phyloP scores from a whole-genome alignment of 30 jellyfish, hydroid and myxozoan species.

The Cassiopea andromeda region DNA sequence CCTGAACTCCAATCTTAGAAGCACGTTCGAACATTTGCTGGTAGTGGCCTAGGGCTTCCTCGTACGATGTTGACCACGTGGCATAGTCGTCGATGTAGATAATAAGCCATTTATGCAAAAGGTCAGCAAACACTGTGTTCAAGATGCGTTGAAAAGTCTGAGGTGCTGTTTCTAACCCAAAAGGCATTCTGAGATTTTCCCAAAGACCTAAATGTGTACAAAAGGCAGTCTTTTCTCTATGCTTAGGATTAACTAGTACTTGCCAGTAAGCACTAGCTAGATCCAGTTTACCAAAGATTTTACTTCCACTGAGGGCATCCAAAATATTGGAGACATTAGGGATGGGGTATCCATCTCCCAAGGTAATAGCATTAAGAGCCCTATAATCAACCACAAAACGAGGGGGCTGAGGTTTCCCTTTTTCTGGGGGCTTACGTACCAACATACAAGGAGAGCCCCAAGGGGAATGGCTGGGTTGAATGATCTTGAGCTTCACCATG shows the following conservation, averaged over 20 bases:
- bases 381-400: conserved; percentile 57
- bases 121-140: conserved; percentile 17
- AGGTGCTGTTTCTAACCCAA: conserved; percentile 42
- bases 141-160: conserved; percentile 28
- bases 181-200: conserved; percentile 51
- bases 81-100: conserved; percentile 53
- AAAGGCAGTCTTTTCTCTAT: conserved; percentile 46
- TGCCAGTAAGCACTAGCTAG: conserved; percentile 48
- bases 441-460: conserved; percentile 58
- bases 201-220: conserved; percentile 26
- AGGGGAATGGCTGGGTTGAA: conserved; percentile 53
- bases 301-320: conserved; percentile 19
- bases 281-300: conserved; percentile 32
- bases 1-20: conserved; percentile 28
- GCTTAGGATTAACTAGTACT: conserved; percentile 18
- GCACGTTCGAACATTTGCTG: conserved; percentile 22
- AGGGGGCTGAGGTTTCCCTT: conserved; percentile 55
- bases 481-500: conserved; percentile 33
- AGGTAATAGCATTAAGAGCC: conserved; percentile 40
- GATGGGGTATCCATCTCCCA: conserved; percentile 46
- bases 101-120: conserved; percentile 26
- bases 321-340: conserved; percentile 4
- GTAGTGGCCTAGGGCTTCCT: conserved; percentile 33
- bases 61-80: conserved; percentile 30
- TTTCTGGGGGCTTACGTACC: conserved; percentile 47